phyloP scores from a whole-genome alignment of 2,888 invertebrate genomes.

The Callyntrura guangdongensis region DNA sequence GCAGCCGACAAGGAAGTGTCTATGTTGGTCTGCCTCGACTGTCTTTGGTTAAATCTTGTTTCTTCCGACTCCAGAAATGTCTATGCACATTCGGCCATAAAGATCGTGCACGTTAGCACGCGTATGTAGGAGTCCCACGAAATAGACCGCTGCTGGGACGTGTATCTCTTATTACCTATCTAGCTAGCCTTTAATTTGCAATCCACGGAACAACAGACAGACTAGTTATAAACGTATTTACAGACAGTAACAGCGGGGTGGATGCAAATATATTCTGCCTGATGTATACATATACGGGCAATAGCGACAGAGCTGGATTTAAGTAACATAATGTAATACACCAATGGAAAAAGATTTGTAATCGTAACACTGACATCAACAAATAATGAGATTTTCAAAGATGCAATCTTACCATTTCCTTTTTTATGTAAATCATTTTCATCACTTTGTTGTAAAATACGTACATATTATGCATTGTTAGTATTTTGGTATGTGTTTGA shows the following conservation, averaged over 20 bases:
- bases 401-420: not conserved
- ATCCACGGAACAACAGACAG: not conserved
- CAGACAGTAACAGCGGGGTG: not conserved
- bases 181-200: not conserved
- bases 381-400: not conserved
- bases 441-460: not conserved
- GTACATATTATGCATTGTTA: not conserved
- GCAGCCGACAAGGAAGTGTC: constrained; percentile 71
- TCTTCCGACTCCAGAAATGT: constrained; percentile 14
- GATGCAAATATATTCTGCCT: not conserved
- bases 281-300: not conserved
- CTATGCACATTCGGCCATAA: not conserved
- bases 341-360: not conserved
- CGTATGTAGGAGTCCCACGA: not conserved
- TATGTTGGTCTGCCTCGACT: constrained; percentile 24
- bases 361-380: not conserved
- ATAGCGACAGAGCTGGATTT: not conserved
- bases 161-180: not conserved
- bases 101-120: not conserved
- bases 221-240: not conserved
- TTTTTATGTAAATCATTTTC: constrained; percentile 3
- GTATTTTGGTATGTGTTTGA: not conserved
- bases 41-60: constrained; percentile 6
- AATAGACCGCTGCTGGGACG: not conserved
- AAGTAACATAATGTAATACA: not conserved